Base-by-base conservation (phyloP, 2,888 invertebrate genomes). In the Lysandra coridon region DNA sequence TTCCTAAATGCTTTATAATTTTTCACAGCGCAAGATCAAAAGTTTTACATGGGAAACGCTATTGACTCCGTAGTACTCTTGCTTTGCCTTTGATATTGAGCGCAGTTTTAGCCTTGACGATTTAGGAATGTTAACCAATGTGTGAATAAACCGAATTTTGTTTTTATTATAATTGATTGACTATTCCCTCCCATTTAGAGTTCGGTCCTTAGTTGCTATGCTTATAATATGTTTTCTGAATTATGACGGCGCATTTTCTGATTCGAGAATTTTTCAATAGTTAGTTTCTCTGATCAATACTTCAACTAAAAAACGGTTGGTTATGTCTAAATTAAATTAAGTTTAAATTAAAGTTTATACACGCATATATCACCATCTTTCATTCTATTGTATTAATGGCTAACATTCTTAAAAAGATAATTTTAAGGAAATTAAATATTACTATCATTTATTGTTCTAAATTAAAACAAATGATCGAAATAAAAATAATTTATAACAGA, bases 11-110 rank as follows among this genome's bases (percentile, higher is more conserved):
- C 84, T 84, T 83, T 83, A 82, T 83, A 84, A 83, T 84, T 83
- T 83, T 82, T 81, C 85, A 84, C 81, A 84, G 82, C 81, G 81
- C 79, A 79, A 83, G 84, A 86, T 86, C 86, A 86, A 86, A 86
- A 85, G 82, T 82, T 81, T 81, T 75, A 62, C 57, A 79, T 79
- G 79, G 83, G 80, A 80, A 81, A 80, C 80, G 80, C 83, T 80
- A 80, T 80, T 77, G 79, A 79, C 75, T 79, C 23, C 74, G 74
- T 74, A 79, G 60, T 74, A 74, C 82, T 82, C 77, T 77, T 73
- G 73, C 73, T 79, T 79, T 81, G 79, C 80, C 83, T 83, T 82
- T 82, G 83, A 83, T 80, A 77, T 79, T 62, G 74, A 79, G 60
- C 74, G 74, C 57, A 44, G 60, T 73, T 78, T 57, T 57, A 37